Base-by-base conservation (phyloP, 1,140 invertebrate genomes). In the Sesamia nonagrioides region DNA sequence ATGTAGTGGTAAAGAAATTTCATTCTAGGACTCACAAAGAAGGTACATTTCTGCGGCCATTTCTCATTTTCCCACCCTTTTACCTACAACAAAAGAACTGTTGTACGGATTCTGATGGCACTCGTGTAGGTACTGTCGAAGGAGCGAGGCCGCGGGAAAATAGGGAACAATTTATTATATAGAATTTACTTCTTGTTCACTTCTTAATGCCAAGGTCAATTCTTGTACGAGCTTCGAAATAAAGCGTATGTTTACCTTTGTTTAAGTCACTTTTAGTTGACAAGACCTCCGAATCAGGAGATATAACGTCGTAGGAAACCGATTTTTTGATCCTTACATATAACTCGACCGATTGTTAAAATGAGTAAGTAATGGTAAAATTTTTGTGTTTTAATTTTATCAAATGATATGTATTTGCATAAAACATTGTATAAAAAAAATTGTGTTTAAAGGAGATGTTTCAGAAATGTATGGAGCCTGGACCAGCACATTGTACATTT, bases 121-220 rank as follows among this genome's bases (percentile, higher is more conserved):
- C 42, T 27, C 35, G 8, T 61, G 7, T 40, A 15, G 21, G n/a
- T 5, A 69, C 3, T 27, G 27, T 27, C 42, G 33, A 69, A 68
- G 40, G 5, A 15, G 40, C 9, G 18, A 17, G 37, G 17, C n/a
- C 17, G 37, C n/a, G 9, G 8, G 11, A 68, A 68, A 45, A 68
- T 61, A n/a, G 15, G n/a, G 21, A 48, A 68, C 42, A 45, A 68
- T 68, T 27, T 21, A 68, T 48, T 48, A 68, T 6, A 15, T 15
- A 21, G 11, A 61, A 33, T 58, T 17, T 13, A 21, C 18, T 42
- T 42, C 37, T 35, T 18, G 37, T 48, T 45, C 18, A 11, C 50
- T 48, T 48, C 18, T 27, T 15, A 69, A 69, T 48, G 66, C 6
- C 17, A 69, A 69, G 66, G 42, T 69, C 61, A 17, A 66, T 27